phyloP scores from a whole-genome alignment of 2,888 invertebrate genomes.

The Neuroscelio doddi region DNA sequence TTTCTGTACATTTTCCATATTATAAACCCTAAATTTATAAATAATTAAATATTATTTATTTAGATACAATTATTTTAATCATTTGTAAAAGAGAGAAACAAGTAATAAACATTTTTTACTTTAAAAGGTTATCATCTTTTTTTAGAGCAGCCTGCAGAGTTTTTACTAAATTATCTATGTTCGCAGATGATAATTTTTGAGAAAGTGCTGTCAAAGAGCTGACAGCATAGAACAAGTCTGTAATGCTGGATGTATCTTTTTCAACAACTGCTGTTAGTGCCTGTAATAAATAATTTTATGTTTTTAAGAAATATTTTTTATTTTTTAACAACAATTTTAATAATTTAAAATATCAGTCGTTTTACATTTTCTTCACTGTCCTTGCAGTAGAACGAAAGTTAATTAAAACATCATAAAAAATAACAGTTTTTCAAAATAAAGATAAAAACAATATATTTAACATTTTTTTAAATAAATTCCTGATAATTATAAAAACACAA shows the following conservation, averaged over 20 bases:
- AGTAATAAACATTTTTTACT: slow-evolving; percentile 75
- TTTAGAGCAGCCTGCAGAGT: slow-evolving; percentile 84
- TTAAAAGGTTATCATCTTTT: slow-evolving; percentile 86
- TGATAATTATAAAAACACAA: no score
- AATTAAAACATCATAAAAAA: slow-evolving; percentile 54
- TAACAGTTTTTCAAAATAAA: no score
- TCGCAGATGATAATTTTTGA: slow-evolving; percentile 76
- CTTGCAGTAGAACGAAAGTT: slow-evolving; percentile 66
- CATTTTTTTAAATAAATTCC: no score
- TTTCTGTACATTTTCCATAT: no score
- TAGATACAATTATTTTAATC: no score
- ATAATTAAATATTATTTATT: no score
- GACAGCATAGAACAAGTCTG: slow-evolving; percentile 84
- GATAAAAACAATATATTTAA: no score
- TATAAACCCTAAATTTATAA: no score
- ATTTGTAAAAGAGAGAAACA: no score
- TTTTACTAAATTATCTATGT: slow-evolving; percentile 79
- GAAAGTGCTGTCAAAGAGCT: slow-evolving; percentile 81
- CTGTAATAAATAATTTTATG: slow-evolving; percentile 48
- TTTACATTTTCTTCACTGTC: slow-evolving; percentile 53
- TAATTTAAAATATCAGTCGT: slow-evolving; percentile 29
- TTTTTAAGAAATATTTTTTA: slow-evolving; percentile 17
- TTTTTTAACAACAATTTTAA: slow-evolving; percentile 5
- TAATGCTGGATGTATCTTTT: slow-evolving; percentile 78
- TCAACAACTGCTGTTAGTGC: slow-evolving; percentile 76